Conservation (phyloP, 1,140 invertebrate genomes). For the Drosophila bocqueti region DNA sequence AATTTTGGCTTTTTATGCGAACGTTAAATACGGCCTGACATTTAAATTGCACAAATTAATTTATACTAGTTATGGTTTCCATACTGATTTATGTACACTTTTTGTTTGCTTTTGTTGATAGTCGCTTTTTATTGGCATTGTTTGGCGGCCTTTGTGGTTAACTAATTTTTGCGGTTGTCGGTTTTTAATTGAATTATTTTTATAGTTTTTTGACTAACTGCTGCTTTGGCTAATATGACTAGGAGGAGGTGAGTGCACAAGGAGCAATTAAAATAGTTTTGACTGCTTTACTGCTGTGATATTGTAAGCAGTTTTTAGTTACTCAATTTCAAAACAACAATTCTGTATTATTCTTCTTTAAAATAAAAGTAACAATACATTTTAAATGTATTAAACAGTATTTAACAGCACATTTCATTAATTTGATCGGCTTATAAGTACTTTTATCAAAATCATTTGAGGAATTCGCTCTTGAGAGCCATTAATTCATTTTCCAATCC, state of each 20-base stretch:
- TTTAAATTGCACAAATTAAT: conserved; percentile 80
- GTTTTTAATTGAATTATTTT: conserved; percentile 63
- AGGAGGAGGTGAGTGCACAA: background rate
- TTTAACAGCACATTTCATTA: background rate
- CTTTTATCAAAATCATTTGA: background rate
- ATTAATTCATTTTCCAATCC: conserved; percentile 2
- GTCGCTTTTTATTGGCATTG: conserved; percentile 9
- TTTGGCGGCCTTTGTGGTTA: conserved; percentile 54
- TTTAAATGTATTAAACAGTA: too few species aligned
- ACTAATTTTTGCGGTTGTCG: conserved; percentile 69
- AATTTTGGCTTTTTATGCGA: conserved; percentile 49
- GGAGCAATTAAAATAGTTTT: conserved; percentile 17
- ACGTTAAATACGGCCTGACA: conserved; percentile 50
- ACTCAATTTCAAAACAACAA: background rate
- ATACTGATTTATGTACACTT: conserved; percentile 36
- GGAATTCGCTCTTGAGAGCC: background rate
- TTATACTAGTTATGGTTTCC: conserved; percentile 60
- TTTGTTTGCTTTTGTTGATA: conserved; percentile 31
- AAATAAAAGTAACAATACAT: too few species aligned
- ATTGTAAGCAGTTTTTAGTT: background rate
- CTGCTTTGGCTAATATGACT: conserved; percentile 8
- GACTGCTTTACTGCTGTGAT: background rate
- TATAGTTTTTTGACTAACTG: conserved; percentile 17
- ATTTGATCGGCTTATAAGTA: background rate
- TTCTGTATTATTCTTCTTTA: too few species aligned